A percentile compares a stretch with the other conserved stretches of the same genome.
Conservation (phyloP, 2,113 vertebrate genomes). For the Proterorhinus semilunaris region DNA sequence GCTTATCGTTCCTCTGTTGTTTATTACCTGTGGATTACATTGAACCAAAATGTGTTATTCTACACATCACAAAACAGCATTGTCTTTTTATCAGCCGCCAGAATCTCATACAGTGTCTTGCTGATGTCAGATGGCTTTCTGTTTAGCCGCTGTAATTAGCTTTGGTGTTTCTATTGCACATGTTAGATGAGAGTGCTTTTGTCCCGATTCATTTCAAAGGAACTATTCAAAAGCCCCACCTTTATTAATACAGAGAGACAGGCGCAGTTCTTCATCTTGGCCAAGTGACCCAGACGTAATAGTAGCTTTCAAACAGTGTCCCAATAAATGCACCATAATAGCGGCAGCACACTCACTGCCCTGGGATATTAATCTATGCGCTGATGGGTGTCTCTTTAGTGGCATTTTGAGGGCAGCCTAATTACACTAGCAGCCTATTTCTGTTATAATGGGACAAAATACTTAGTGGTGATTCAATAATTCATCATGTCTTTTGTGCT, state of each 20-base stretch:
- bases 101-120: constrained; percentile 17
- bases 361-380: constrained; percentile 33
- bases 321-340: constrained; percentile 24
- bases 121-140: constrained; percentile 33
- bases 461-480: not conserved
- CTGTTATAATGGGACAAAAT: not conserved
- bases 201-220: constrained; percentile 27
- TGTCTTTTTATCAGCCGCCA: not conserved
- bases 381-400: constrained; percentile 19
- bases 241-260: constrained; percentile 12
- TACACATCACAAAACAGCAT: not conserved
- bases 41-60: not conserved
- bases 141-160: constrained; percentile 16
- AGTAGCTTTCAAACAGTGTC: constrained; percentile 32
- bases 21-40: not conserved
- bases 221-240: constrained; percentile 5
- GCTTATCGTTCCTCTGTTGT: not conserved
- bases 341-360: constrained; percentile 30
- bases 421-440: constrained; percentile 1
- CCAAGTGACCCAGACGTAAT: constrained; percentile 53
- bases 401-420: not conserved
- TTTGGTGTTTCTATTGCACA: constrained; percentile 37
- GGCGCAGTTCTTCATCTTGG: constrained; percentile 37
- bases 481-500: not conserved
- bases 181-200: constrained; percentile 19